Base-by-base conservation (phyloP, 2,797 vertebrate species). In the Microctenopoma lineatum region DNA sequence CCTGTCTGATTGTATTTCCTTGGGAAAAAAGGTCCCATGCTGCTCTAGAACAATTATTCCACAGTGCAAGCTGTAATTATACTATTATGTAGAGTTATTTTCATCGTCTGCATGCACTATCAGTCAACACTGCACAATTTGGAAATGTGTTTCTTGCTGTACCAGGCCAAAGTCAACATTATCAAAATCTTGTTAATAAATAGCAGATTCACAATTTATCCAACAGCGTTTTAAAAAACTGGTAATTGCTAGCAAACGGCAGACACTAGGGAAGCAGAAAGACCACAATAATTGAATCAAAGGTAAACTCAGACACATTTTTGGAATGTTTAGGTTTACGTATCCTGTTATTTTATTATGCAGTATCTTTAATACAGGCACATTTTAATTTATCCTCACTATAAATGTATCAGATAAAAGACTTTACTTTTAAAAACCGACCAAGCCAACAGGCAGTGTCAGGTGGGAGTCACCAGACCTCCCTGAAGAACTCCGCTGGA, bases 401-500 rank as follows among this genome's bases (percentile, higher is more conserved):
- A 39, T 25, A 38, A 46, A 65, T 58, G 38, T 4, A 38, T 51
- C 0, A 39, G 29, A 68, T 51, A n/a, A 62, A 68, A 59, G 7
- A 5, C 39, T 15, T 15, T 15, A 65, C 53, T 71, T 66, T 5
- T 62, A 57, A 83, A 84, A 74, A n/a, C 60, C 74, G 66, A 73
- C 44, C 59, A 75, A 87, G 81, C 54, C 83, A 84, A 68, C 66
- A 73, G 70, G 58, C 75, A 57, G 38, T 66, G 56, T 86, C 66
- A 75, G 69, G 79, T 66, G 73, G 78, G 77, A 83, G 80, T 84
- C 75, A 67, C 70, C 66, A 77, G 67, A 73, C 70, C 76, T 81
- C 82, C 89, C 67, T 61, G 79, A 88, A 87, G 77, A 85, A 71
- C 85, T 84, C 73, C 12, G 51, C 42, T 82, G 80, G 77, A 89